phyloP scores from a whole-genome alignment of 2,797 vertebrate genomes.

The Scolopax bukidnonensis region DNA sequence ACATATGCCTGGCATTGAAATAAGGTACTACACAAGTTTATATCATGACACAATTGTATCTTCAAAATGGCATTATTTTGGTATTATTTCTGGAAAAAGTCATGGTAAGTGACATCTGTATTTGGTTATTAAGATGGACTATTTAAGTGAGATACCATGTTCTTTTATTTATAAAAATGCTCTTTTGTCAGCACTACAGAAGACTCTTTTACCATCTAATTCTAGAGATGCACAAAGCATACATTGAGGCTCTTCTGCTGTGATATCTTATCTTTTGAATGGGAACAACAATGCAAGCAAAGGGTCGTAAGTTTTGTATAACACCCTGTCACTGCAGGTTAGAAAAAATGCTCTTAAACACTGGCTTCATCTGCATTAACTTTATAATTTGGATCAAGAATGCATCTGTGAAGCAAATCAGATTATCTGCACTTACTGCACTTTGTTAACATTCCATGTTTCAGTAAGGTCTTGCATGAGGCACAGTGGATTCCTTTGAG shows the following conservation, averaged over 20 bases:
- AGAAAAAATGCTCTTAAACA: background rate
- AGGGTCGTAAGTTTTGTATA: background rate
- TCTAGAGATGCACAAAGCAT: background rate
- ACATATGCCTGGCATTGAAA: background rate
- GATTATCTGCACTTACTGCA: rapidly evolving
- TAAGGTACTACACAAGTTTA: background rate
- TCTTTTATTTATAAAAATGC: background rate
- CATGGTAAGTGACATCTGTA: background rate
- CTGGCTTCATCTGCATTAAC: background rate
- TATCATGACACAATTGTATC: background rate
- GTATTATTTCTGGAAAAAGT: background rate
- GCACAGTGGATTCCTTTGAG: background rate
- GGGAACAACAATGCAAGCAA: background rate
- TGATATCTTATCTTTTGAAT: background rate
- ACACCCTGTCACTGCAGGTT: background rate
- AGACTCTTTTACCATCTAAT: background rate
- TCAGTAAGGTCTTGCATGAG: background rate
- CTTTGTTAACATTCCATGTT: background rate
- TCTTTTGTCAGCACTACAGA: background rate
- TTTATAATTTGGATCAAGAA: background rate
- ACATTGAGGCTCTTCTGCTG: background rate
- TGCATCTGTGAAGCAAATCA: background rate
- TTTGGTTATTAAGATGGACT: background rate
- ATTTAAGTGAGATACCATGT: background rate
- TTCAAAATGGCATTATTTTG: background rate